Percentiles rank a stretch among this genome's conserved stretches.
Evolutionary conservation across 2,797 vertebrate genomes (phyloP).

Genomic region (Megaceryle alcyon): DNA sequence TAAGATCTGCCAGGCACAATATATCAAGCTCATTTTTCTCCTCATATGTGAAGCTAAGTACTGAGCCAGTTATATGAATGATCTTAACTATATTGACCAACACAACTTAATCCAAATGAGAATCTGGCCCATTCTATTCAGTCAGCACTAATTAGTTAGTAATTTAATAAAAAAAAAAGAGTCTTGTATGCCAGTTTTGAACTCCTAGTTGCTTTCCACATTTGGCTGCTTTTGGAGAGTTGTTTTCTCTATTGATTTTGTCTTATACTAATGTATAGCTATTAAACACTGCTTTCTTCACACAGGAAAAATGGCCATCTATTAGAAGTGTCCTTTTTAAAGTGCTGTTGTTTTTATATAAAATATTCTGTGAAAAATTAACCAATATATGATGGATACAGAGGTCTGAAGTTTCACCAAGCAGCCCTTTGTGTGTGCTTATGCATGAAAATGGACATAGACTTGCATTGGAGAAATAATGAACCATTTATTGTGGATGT

Average conservation of each 20-base stretch:
- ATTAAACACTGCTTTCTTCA: neutral
- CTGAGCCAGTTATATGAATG: neutral
- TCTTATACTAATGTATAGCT: neutral
- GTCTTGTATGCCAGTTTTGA: neutral
- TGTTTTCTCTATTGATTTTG: neutral
- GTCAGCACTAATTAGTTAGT: neutral
- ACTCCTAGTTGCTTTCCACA: neutral
- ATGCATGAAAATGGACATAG: neutral
- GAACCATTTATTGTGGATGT: neutral
- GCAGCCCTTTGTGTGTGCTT: neutral
- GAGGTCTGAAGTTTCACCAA: neutral
- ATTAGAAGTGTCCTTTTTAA: neutral
- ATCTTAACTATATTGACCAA: neutral
- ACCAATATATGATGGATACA: neutral
- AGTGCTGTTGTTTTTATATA: neutral
- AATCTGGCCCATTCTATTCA: neutral
- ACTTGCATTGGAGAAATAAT: neutral
- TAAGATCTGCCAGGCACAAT: neutral
- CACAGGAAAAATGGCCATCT: neutral
- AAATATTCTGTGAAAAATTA: neutral
- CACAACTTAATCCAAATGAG: neutral
- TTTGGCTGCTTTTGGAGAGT: neutral
- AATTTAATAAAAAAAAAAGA: neutral
- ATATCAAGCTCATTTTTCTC: neutral
- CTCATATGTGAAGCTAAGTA: neutral